phyloP scores from a whole-genome alignment of 1,140 invertebrate species.

The Drosophila ambigua region DNA sequence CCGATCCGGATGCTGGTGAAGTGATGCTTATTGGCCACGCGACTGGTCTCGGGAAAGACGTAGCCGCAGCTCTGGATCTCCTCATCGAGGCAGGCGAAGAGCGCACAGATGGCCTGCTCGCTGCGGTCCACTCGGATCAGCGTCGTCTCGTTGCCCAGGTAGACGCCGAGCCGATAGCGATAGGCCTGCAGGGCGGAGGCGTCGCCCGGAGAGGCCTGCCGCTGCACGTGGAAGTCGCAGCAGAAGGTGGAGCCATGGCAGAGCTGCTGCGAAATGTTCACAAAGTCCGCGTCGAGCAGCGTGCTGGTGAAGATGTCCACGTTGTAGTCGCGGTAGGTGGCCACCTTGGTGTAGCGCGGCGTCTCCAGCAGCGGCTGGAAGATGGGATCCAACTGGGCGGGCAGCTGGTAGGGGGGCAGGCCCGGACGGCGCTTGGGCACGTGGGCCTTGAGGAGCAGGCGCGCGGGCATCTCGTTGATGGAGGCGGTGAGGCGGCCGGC shows the following conservation, averaged over 20 bases:
- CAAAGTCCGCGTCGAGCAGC: slow-evolving; percentile 40
- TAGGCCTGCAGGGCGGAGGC: slow-evolving; percentile 27
- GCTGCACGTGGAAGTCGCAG: slow-evolving; percentile 39
- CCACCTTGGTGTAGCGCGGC: slow-evolving; percentile 41
- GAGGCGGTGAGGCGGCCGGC: slow-evolving; percentile 64
- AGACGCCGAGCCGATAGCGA: slow-evolving; percentile 83
- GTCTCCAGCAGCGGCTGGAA: slow-evolving; percentile 46
- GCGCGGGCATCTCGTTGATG: slow-evolving; percentile 61
- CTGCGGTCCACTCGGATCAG: slow-evolving; percentile 70
- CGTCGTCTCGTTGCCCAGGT: slow-evolving; percentile 67
- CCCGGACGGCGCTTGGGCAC: slow-evolving; percentile 83
- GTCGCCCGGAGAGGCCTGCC: slow-evolving; percentile 5
- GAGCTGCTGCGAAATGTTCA: slow-evolving; percentile 2
- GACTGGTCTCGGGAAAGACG: slow-evolving; percentile 43
- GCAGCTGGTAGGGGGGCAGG: slow-evolving; percentile 1
- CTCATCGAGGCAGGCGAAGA: slow-evolving; percentile 80
- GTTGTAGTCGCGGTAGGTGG: slow-evolving; percentile 64
- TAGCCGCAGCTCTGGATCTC: slow-evolving; percentile 68
- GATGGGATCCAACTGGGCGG: slow-evolving; percentile 2
- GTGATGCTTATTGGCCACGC: slow-evolving; percentile 46
- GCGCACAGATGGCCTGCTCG: slow-evolving; percentile 81
- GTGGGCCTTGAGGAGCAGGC: slow-evolving; percentile 52
- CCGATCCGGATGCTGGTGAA: slow-evolving; percentile 57
- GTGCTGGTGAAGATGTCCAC: slow-evolving; percentile 61
- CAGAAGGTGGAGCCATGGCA: slow-evolving; percentile 60